Evolutionary conservation across 1,140 invertebrate genomes (phyloP).

Genomic region (Phocides pigmalion): DNA sequence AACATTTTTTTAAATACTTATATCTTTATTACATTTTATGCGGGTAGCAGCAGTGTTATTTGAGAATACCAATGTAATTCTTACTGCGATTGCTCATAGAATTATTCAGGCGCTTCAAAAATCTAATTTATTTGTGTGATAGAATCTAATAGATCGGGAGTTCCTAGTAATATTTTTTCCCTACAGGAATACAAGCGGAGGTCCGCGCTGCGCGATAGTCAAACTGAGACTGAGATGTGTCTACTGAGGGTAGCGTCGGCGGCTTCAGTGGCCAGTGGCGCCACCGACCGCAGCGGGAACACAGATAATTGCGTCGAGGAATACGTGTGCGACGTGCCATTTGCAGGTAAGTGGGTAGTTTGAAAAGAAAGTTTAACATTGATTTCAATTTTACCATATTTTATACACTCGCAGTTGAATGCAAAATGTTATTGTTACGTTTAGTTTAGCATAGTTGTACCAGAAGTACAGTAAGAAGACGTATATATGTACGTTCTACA

Average conservation of each 20-base stretch:
- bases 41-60: too few relatives aligned
- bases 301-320: slow-evolving; percentile 93
- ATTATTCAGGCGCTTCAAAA: background rate
- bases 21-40: too few relatives aligned
- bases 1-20: too few relatives aligned
- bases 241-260: slow-evolving; percentile 82
- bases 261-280: slow-evolving; percentile 71
- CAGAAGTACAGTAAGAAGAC: too few relatives aligned
- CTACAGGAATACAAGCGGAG: slow-evolving; percentile 90
- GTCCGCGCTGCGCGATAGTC: slow-evolving; percentile 88
- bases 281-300: slow-evolving; percentile 89
- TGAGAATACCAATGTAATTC: too few relatives aligned
- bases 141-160: background rate
- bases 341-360: slow-evolving; percentile 88
- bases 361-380: too few relatives aligned
- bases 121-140: background rate
- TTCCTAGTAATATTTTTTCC: slow-evolving; percentile 32
- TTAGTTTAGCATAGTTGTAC: too few relatives aligned
- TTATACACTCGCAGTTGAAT: too few relatives aligned
- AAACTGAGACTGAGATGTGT: slow-evolving; percentile 90
- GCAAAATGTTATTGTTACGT: too few relatives aligned
- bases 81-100: background rate
- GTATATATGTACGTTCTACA: too few relatives aligned
- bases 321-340: slow-evolving; percentile 92
- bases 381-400: too few relatives aligned